Evolutionary conservation across 1,140 invertebrate genomes (phyloP), one percentile per base, ranked within the genome.

Genomic region (Rhizoglyphus robini): DNA sequence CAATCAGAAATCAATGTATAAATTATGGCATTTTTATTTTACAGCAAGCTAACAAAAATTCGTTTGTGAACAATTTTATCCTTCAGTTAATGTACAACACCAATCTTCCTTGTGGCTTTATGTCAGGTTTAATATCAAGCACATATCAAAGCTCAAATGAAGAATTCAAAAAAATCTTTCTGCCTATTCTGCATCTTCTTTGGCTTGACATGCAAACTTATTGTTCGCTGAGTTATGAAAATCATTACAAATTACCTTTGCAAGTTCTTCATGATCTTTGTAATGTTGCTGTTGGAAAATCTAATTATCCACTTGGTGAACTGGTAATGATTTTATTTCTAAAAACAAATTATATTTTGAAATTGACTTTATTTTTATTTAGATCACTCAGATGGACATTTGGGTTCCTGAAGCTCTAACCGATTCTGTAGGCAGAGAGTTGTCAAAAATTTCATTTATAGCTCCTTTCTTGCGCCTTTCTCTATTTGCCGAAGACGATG

Each of bases 401-500:
- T 92, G 92, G 75, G 77, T 86, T 48, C 86, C 87, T 0, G 81
- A 83, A n/a, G 74, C 81, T 8, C 84, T 76, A 5, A 73, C 87
- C 0, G 81, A 81, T 29, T 84, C 83, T 0, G 79, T 79, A 0
- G 90, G 89, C 0, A 77, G 87, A n/a, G 91, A 96, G 74, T 78
- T 95, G 29, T 83, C 87, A 0, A 82, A 83, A 62, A 83, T 85
- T 3, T 87, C 88, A 32, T 92, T 85, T 69, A 79, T 97, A 0
- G 91, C 90, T 27, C 88, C 91, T 0, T 96, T 97, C 74, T 78
- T 96, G 29, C 83, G 83, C 11, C 81, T 95, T 0, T 94, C 91
- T 0, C 81, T 94, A 0, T 95, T 96, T 74, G 89, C 88, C 32
- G 91, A 96, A 75, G 93, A 96, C 74, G 88, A 92, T 73, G 75